Evolutionary conservation across 2,797 vertebrate species (phyloP), one percentile per base, ranked within the genome.

Genomic region (Bradypodion pumilum): DNA sequence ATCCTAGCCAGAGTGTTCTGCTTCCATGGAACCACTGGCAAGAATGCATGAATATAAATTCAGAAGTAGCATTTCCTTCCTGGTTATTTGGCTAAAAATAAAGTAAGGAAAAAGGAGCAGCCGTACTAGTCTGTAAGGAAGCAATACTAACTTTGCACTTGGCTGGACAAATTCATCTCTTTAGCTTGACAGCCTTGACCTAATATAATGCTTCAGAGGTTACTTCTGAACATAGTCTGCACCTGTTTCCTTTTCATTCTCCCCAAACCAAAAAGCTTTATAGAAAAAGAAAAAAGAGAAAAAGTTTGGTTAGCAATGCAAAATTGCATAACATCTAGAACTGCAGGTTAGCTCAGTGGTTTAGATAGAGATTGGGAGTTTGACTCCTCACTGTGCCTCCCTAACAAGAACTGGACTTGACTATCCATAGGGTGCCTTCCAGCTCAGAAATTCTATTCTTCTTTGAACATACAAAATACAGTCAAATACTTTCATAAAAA

Each of bases 121-220:
- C 44, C 60, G 74, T 65, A 74, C 60, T 35, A 25, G 12, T 13
- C 76, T n/a, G 60, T 21, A 80, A 74, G 27, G 66, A 85, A 74
- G 69, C 44, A 74, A 16, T 4, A 69, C 32, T 66, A 42, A 65
- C 37, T 32, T 40, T 66, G 46, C 83, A 85, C 77, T 56, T 66
- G 77, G 42, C 68, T 85, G 77, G 65, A 37, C 70, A 80, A 85
- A 85, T 56, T 77, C 60, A 80, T 79, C 70, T 66, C 70, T 73
- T 79, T 56, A 74, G 69, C 69, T 27, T 35, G 46, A 65, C 74
- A 79, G 83, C 69, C 37, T 80, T 65, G 77, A 80, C 35, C 60
- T 65, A 42, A 76, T 21, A 19, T 37, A 79, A n/a, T 49, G 46
- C 69, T 74, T 74, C 37, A 27, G 35, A 80, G 29, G 8, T 2